These are phyloP conservation scores for Nomada ruficornis DNA, from an alignment of 2,888 invertebrate genomes.

Conservation along the genomic window DNA sequence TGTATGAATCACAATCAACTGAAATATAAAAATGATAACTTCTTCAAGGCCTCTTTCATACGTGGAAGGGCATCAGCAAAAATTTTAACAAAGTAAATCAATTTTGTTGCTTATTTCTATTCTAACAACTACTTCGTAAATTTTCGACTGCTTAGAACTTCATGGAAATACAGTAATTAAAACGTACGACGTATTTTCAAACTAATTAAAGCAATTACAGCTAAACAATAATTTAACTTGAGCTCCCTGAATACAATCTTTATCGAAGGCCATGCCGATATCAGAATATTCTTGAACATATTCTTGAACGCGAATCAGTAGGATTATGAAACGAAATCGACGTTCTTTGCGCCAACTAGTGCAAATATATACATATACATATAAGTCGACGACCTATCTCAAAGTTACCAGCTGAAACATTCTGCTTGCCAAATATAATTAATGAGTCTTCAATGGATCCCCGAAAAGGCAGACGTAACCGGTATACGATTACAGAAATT, in stretches of 20 bases:
- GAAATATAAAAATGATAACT: slow-evolving; percentile 27
- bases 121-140: not conserved
- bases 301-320: not conserved
- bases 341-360: slow-evolving; percentile 22
- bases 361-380: not conserved
- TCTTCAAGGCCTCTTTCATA: not conserved
- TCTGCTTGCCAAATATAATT: slow-evolving; percentile 24
- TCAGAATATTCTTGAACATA: not conserved
- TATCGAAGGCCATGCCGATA: not conserved
- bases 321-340: slow-evolving; percentile 1
- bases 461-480: not conserved
- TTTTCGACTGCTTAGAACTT: not conserved
- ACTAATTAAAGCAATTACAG: not conserved
- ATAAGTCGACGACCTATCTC: slow-evolving; percentile 50
- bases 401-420: slow-evolving; percentile 30
- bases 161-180: not conserved
- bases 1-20: slow-evolving; percentile 4
- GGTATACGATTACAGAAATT: not conserved
- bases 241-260: not conserved
- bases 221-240: not conserved
- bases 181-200: too few relatives aligned
- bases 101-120: not conserved
- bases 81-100: not conserved
- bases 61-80: not conserved
- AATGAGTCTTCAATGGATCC: slow-evolving; percentile 13